Percentiles rank a stretch among this genome's conserved stretches.
These are phyloP conservation scores for Leptodactylus fallax DNA, from an alignment of 2,797 vertebrate genomes.

Conservation along the genomic window DNA sequence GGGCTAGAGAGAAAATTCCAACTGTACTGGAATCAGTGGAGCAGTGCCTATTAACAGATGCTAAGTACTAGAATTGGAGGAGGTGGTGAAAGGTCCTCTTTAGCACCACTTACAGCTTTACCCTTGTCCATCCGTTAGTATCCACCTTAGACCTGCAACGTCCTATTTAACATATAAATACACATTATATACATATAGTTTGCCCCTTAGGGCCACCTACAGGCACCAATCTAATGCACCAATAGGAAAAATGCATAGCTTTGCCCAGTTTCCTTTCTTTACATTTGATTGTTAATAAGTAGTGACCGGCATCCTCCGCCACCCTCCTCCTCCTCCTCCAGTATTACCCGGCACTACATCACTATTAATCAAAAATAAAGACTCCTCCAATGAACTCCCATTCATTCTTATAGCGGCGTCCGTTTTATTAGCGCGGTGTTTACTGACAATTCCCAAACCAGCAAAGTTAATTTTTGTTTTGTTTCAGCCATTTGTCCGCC, in stretches of 20 bases:
- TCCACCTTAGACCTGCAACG: too few species aligned
- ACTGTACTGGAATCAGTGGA: too few species aligned
- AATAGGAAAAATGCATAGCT: neutral
- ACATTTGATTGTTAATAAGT: neutral
- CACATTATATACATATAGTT: too few species aligned
- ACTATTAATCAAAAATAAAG: neutral
- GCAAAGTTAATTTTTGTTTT: slow-evolving; percentile 32
- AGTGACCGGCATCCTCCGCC: neutral
- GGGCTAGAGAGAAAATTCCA: too few species aligned
- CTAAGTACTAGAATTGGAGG: too few species aligned
- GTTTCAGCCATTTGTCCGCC: slow-evolving; percentile 28
- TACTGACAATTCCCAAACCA: slow-evolving; percentile 9
- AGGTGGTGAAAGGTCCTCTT: too few species aligned
- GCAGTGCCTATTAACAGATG: too few species aligned
- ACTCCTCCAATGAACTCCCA: neutral
- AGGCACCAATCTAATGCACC: neutral
- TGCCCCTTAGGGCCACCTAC: too few species aligned
- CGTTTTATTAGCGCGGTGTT: slow-evolving; percentile 7
- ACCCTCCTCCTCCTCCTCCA: neutral
- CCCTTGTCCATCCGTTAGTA: too few species aligned
- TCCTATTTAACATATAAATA: too few species aligned
- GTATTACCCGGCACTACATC: neutral
- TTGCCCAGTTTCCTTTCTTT: neutral
- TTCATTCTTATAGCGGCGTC: neutral
- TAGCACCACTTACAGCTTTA: too few species aligned